Conservation (phyloP, 2,113 vertebrate genomes). For the Spheniscus mendiculus region DNA sequence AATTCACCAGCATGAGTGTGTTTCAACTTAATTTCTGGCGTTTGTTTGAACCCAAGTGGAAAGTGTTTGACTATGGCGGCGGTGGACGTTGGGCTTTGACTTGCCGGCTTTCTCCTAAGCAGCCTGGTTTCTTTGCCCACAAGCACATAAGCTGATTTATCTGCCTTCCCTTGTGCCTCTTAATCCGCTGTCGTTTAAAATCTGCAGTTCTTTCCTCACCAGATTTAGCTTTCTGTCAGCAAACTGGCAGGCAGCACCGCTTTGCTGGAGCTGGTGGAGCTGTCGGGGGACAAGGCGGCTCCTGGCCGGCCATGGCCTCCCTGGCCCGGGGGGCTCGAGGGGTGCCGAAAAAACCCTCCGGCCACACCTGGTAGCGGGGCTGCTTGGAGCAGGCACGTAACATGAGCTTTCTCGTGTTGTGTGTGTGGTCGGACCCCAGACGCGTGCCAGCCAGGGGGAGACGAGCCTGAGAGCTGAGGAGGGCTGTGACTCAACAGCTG, state of each 20-base stretch:
- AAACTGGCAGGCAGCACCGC: not conserved
- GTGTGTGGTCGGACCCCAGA: not conserved
- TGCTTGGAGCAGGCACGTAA: not conserved
- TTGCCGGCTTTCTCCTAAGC: not conserved
- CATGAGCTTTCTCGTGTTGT: not conserved
- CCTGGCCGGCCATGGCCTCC: fast-evolving
- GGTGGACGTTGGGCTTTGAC: not conserved
- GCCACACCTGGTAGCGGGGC: not conserved
- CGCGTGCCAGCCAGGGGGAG: not conserved
- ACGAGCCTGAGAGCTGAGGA: not conserved
- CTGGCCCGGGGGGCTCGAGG: fast-evolving
- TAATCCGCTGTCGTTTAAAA: not conserved
- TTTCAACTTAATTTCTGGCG: not conserved
- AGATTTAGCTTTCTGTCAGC: not conserved
- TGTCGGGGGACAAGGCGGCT: fast-evolving
- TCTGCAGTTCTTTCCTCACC: not conserved
- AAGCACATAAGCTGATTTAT: not conserved
- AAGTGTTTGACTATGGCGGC: not conserved
- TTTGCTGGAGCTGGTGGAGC: not conserved
- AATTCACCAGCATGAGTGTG: not conserved
- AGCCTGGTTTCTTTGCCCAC: not conserved
- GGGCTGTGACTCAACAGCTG: slow-evolving; percentile 25
- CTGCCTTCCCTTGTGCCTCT: not conserved
- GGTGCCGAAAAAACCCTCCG: not conserved
- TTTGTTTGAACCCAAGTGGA: not conserved